Base-by-base conservation (phyloP, 2,113 vertebrate genomes). In the Macquaria australasica region DNA sequence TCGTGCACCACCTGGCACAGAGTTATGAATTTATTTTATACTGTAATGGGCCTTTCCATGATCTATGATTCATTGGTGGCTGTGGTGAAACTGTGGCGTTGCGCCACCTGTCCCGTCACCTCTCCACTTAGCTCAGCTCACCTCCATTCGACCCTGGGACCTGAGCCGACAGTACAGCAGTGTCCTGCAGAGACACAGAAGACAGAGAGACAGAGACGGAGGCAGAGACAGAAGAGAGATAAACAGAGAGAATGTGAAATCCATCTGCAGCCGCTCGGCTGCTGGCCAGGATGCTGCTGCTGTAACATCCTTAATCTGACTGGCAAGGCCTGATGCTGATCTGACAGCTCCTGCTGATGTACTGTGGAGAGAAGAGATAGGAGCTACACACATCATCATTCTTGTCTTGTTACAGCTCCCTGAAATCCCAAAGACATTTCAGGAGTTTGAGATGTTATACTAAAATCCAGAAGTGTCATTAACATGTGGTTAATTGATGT, bases 241-340 rank as follows among this genome's bases (percentile, higher is more conserved):
- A 91, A 90, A 91, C 77, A 70, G 41, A 78, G 82, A 70, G 71
- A 73, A 74, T 50, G 68, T 87, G 86, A 88, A 91, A 93, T 88
- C 82, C 86, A 87, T 90, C 88, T 88, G 88, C 88, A 83, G 91
- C 82, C 20, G 73, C 69, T 73, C 78, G 71, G 87, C 89, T 87
- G 80, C 82, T 76, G 87, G 87, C 90, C 92, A 93, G 82, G 87
- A 86, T 81, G 87, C 90, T 79, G 90, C 86, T 77, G 91, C 89
- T 87, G 84, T 85, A 90, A 89, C 86, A 88, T 89, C 88, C 86
- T 88, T 89, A 92, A 94, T 92, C 89, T 88, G 92, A 91, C 83
- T 83, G 91, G 79, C 85, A 70, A 88, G 91, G 77, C 69, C 87
- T 85, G 91, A 92, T 90, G 87, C 66, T 80, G 85, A 93, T 92